Evolutionary conservation across 2,888 invertebrate species (phyloP), one percentile per base, ranked within the genome.

Genomic region (Gerris lacustris): DNA sequence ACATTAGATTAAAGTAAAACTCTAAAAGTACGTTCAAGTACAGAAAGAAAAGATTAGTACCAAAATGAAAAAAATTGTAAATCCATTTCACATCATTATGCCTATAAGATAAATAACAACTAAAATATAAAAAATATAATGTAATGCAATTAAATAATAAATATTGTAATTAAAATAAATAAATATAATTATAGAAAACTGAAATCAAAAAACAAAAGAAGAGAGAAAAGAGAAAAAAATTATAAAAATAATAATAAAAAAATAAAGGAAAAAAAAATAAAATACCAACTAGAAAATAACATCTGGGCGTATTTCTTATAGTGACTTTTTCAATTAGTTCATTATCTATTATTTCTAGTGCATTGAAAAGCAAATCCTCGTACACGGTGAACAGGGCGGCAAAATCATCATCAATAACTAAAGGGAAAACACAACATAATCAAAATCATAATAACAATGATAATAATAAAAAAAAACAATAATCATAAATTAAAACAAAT

Each of bases 321-420:
- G 64, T 64, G 31, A 64, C n/a, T 31, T 64, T 64, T 64, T 64
- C 64, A 64, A 64, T 64, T n/a, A 64, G 64, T n/a, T 64, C 18
- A 17, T 64, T 64, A 64, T 64, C 64, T 18, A 64, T n/a, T 64
- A 64, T n/a, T 64, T 64, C 64, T 64, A 64, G 64, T 18, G 64
- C 64, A 64, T 64, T 64, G 18, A 64, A 64, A 64, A 64, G 64
- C 64, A 64, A 18, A 64, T 64, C 64, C 17, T 18, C 64, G 17
- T n/a, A 64, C 31, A 64, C 31, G 11, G 64, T 64, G 64, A 18
- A 64, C 9, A 64, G 17, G 9, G 64, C 64, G 31, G 64, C 64
- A 64, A 64, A 64, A 64, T 64, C 64, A 64, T 64, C 64, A 31
- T 64, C 64, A 17, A 9, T 64, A 64, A 64, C 64, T 64, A 64